Base-by-base conservation (phyloP, 2,888 invertebrate genomes). In the Melolontha melolontha region DNA sequence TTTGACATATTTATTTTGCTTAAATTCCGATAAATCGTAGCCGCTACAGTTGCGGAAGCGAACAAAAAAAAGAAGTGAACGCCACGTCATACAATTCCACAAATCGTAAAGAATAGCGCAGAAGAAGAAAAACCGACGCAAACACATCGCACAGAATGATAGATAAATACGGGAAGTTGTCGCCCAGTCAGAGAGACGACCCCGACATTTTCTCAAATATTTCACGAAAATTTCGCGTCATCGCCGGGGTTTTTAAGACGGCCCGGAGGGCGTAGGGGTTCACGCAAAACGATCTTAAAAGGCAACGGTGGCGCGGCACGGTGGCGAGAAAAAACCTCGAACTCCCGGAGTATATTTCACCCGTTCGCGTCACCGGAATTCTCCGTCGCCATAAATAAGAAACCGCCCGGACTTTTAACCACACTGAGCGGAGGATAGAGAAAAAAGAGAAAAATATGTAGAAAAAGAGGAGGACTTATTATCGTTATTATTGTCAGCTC, bases 371-470 rank as follows among this genome's bases (percentile, higher is more conserved):
- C 44, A 16, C 47, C 59, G 59, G 47, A 59, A 47, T 59, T 59
- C 47, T 59, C 34, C 29, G 29, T 34, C 44, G 59, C 47, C 59
- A 47, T 59, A 59, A 59, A 59, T 59, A 47, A 59, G 47, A 47
- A 47, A 14, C 29, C 41, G 34, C 47, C 47, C 34, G 29, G 44
- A 59, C 59, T 47, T 44, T 47, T 47, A 59, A 12, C 59, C 10
- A 34, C 34, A 34, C 34, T 10, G 34, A 34, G 16, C 44, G 14
- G 27, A 11, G 41, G n/a, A 39, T 16, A 2, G 16, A 39, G 39
- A 14, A 47, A 34, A 47, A 59, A 47, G 14, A 59, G 47, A 29
- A 16, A 27, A 59, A 57, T 34, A 34, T 2, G 34, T 34, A 34
- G 34, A 14, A 29, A 49, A 11, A 29, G 12, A 59, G n/a, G 47